Evolutionary conservation across 2,797 vertebrate species (phyloP).

Genomic region (Chloroceryle inda): DNA sequence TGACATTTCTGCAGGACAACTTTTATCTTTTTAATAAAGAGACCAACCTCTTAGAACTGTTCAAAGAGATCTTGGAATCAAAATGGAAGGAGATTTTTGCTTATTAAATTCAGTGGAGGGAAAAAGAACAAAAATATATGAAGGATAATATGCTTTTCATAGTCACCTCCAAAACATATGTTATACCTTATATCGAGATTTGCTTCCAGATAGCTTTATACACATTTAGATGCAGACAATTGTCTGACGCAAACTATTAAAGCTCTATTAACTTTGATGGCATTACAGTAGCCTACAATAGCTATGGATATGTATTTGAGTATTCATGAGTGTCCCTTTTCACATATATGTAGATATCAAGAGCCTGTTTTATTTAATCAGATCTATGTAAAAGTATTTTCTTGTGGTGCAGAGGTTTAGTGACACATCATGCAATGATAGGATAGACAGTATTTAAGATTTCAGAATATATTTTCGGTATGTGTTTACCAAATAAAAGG

Average conservation of each 20-base stretch:
- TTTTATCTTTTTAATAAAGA: not conserved
- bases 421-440: not conserved
- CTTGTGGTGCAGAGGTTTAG: not conserved
- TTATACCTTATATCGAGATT: not conserved
- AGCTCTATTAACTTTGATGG: not conserved
- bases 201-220: not conserved
- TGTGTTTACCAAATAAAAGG: conserved; percentile 32
- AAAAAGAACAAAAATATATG: not conserved
- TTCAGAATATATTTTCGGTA: not conserved
- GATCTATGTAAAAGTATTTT: not conserved
- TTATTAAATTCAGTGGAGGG: not conserved
- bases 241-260: not conserved
- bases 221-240: not conserved
- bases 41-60: not conserved
- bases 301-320: not conserved
- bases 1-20: not conserved
- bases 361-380: not conserved
- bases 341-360: not conserved
- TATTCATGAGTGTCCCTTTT: not conserved
- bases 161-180: not conserved
- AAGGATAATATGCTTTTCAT: not conserved
- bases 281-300: not conserved
- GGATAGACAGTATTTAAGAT: not conserved
- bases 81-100: not conserved
- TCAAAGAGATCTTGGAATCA: not conserved